Evolutionary conservation across 2,797 vertebrate genomes (phyloP), one percentile per base, ranked within the genome.

Genomic region (Gorsachius magnificus): DNA sequence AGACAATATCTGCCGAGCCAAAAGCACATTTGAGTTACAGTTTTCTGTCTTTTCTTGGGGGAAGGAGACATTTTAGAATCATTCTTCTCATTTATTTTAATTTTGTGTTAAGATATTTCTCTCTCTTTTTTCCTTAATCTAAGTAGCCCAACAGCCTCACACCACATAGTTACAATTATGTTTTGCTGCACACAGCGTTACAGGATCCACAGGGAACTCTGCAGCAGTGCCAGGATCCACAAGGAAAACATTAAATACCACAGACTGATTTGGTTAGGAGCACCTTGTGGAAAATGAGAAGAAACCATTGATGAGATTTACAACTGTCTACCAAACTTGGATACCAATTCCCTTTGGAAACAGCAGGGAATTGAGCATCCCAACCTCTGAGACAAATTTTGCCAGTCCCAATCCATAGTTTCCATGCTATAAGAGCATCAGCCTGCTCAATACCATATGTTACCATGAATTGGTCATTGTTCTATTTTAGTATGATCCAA

Each of bases 211-310:
- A 46, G 90, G 70, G 85, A 95, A 24, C 41, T 65, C 45, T 41
- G 79, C 57, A 50, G 75, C 78, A 50, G 35, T 0, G 68, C 89
- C 87, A 94, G 93, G 31, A 94, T 94, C 86, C 94, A 93, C 54
- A 92, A 91, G 75, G 36, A 97, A 95, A 88, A 64, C 76, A 86
- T 83, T 64, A 95, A 90, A 87, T 45, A 92, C 64, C 56, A 77
- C 70, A 91, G 71, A 78, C 53, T 76, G 68, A 57, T 70, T 93
- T 84, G n/a, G 90, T 96, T 83, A 86, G 89, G 35, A 93, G 71
- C 72, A 96, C 84, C 91, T 94, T 84, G 66, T 95, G 89, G 94
- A 96, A 97, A 97, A 94, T 15, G 6, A 87, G 93, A 75, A 85
- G 81, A 92, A 91, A 70, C 54, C 72, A 79, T 16, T 90, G 84